These are phyloP conservation scores for Patiria miniata DNA, from an alignment of 35 echinoderm and acorn worm genomes.

Conservation along the genomic window DNA sequence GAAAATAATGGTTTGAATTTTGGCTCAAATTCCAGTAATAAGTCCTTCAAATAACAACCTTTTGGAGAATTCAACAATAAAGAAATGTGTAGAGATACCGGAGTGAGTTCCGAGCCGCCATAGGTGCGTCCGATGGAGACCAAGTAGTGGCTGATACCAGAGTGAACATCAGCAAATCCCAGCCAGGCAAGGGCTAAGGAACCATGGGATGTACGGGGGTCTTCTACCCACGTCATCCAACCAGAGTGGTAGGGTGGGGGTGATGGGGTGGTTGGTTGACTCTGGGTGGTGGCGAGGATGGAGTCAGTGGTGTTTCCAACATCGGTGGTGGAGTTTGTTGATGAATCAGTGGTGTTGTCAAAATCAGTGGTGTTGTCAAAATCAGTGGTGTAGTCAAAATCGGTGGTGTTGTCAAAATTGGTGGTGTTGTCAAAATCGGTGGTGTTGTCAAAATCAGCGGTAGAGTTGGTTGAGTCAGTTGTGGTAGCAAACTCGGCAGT, in stretches of 20 bases:
- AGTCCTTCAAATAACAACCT: too few species aligned
- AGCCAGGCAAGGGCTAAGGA: constrained; percentile 43
- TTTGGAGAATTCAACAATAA: too few species aligned
- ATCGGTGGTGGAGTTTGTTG: too few species aligned
- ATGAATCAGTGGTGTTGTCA: not conserved
- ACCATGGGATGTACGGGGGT: not conserved
- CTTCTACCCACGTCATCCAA: constrained; percentile 45
- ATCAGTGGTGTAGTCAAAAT: not conserved
- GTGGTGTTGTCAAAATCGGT: not conserved
- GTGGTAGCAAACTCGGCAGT: too few species aligned
- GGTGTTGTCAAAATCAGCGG: too few species aligned
- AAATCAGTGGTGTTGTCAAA: not conserved
- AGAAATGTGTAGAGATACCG: not conserved
- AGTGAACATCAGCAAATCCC: constrained; percentile 48
- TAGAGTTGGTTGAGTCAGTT: too few species aligned
- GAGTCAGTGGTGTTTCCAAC: too few species aligned
- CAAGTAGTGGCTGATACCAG: constrained; percentile 37
- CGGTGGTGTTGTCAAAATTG: too few species aligned
- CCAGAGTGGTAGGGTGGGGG: constrained; percentile 4
- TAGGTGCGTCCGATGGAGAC: constrained; percentile 33
- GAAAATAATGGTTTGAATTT: too few species aligned
- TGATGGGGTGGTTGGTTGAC: not conserved
- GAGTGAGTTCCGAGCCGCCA: constrained; percentile 11
- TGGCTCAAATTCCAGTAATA: too few species aligned
- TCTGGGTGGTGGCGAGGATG: not conserved